Percentiles rank a stretch among this genome's conserved stretches.
These are phyloP conservation scores for Oeneis ivallda DNA, from an alignment of 2,888 invertebrate genomes.

Conservation along the genomic window DNA sequence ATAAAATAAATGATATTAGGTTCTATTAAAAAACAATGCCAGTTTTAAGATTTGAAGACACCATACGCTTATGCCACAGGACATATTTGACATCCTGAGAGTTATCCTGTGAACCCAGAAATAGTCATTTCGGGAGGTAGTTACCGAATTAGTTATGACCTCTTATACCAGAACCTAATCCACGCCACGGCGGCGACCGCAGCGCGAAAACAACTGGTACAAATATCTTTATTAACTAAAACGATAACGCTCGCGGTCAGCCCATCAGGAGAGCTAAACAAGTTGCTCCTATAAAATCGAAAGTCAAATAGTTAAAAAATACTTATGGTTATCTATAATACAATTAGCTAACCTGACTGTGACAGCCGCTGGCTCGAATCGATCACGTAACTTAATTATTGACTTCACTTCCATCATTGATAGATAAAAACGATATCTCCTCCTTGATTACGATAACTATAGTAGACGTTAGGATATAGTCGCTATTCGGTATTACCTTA, in stretches of 20 bases:
- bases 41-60: no score
- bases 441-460: slow-evolving; percentile 67
- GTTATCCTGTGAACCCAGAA: no score
- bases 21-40: no score
- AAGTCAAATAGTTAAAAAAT: slow-evolving; percentile 73
- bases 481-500: slow-evolving; percentile 71
- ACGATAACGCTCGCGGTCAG: slow-evolving; percentile 62
- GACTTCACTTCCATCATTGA: slow-evolving; percentile 42
- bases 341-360: slow-evolving; percentile 66
- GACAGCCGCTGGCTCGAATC: slow-evolving; percentile 61
- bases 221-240: slow-evolving; percentile 78
- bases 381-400: slow-evolving; percentile 57
- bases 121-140: no score
- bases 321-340: slow-evolving; percentile 53
- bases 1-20: no score
- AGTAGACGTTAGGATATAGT: slow-evolving; percentile 59
- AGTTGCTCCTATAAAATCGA: slow-evolving; percentile 68
- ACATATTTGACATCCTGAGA: no score
- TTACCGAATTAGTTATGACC: no score
- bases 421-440: slow-evolving; percentile 53
- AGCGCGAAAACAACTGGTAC: slow-evolving; percentile 46
- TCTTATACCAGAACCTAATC: no score
- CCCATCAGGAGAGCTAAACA: slow-evolving; percentile 71
- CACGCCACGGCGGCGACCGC: slow-evolving; percentile 33
- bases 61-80: no score